Base-by-base conservation (phyloP, 2,888 invertebrate species). In the Timema cristinae region DNA sequence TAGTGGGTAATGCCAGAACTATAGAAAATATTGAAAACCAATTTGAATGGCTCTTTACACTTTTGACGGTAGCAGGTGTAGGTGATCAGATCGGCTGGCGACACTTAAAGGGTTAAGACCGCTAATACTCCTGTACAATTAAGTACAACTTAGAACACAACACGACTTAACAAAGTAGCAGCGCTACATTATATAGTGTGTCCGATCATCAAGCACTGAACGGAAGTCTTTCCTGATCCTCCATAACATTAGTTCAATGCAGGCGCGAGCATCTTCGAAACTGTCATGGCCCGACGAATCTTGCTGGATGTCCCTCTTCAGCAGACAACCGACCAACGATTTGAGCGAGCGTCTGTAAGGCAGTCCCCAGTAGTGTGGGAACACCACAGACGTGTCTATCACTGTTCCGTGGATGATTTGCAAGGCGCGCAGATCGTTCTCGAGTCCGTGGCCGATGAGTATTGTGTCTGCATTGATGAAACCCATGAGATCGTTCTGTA, bases 391-490 rank as follows among this genome's bases (percentile, higher is more conserved):
- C 0, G 98, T 98, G 80, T 99, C 98, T 71, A 98, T 90, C 9
- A 97, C 90, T 0, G 87, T 90, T 5, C 86, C 83, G 80, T 98
- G 98, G 9, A 96, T 85, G 61, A 98, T 84, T 80, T 91, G 91
- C 72, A 99, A 82, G 0, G 93, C 94, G 16, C 93, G 86, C 71
- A 99, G 84, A 84, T 99, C 99, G 81, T 95, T 96, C 78, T 98
- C 97, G 76, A 99, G 84, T 32, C 93, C 94, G 83, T 99, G 99
- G 0, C 99, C 99, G 74, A 99, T 90, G 6, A 99, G 85, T 72
- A 99, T 93, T 7, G 97, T 94, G 73, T 94, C 90, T 8, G 89
- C 89, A 74, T 88, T 88, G 74, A 97, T 88, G 75, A 96, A 88
- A 75, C 89, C 88, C 79, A 94, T 86, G 72, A 99, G 85, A 78